Conservation (phyloP, 2,797 vertebrate species). For the Pterois miles region DNA sequence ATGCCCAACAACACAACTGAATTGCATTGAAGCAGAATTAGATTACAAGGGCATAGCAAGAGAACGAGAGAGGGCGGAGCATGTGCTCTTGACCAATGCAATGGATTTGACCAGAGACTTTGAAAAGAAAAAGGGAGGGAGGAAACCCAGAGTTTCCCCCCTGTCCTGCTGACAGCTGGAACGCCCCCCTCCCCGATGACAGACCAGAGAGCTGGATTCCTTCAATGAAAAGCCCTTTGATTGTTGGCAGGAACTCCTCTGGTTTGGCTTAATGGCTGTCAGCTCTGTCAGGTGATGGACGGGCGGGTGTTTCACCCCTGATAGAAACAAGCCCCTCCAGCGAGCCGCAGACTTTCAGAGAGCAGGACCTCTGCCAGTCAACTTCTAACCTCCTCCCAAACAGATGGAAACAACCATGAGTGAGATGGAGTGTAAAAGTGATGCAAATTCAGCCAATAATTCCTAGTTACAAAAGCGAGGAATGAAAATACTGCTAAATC, state of each 20-base stretch:
- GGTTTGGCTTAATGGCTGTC: slow-evolving; percentile 81
- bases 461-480: slow-evolving; percentile 23
- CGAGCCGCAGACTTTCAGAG: slow-evolving; percentile 72
- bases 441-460: slow-evolving; percentile 27
- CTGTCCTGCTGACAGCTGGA: slow-evolving; percentile 69
- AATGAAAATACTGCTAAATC: not conserved
- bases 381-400: slow-evolving; percentile 68
- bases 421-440: slow-evolving; percentile 49
- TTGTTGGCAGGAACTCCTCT: slow-evolving; percentile 78
- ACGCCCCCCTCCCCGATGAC: slow-evolving; percentile 71
- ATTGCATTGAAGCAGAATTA: not conserved
- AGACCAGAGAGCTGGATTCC: slow-evolving; percentile 77
- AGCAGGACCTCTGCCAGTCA: slow-evolving; percentile 83
- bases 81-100: slow-evolving; percentile 55
- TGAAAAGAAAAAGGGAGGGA: slow-evolving; percentile 5
- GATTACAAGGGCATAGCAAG: not conserved
- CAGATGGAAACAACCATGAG: slow-evolving; percentile 71
- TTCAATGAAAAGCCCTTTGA: slow-evolving; percentile 83
- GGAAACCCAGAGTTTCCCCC: slow-evolving; percentile 5
- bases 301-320: slow-evolving; percentile 78
- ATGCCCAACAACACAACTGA: not conserved
- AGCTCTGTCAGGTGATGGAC: slow-evolving; percentile 81
- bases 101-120: slow-evolving; percentile 41
- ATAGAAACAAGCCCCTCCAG: slow-evolving; percentile 79
- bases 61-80: slow-evolving; percentile 1